Conservation (phyloP, 2,113 vertebrate species). For the Mugil cephalus region DNA sequence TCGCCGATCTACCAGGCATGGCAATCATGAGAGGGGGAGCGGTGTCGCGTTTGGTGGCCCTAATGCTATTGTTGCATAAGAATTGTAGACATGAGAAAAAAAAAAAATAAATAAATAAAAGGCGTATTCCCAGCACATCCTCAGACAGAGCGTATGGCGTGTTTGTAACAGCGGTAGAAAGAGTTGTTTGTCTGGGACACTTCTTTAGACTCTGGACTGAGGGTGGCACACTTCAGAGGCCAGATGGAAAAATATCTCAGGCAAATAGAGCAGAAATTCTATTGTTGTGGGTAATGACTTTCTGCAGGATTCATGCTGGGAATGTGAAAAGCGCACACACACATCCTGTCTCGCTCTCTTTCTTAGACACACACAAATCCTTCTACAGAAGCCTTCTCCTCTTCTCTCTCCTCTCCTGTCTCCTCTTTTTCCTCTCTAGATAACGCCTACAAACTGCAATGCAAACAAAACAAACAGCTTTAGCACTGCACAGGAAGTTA, state of each 20-base stretch:
- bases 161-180: constrained; percentile 14
- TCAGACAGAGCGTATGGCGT: constrained; percentile 6
- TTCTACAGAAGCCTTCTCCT: constrained; percentile 14
- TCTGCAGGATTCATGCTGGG: constrained; percentile 65
- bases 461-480: constrained; percentile 22
- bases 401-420: not conserved
- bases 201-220: constrained; percentile 40
- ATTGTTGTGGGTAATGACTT: constrained; percentile 78
- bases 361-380: constrained; percentile 5
- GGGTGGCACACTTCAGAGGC: constrained; percentile 64
- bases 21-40: not conserved
- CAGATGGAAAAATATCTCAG: constrained; percentile 67
- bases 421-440: no score
- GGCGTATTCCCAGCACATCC: constrained; percentile 19
- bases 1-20: not conserved
- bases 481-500: constrained; percentile 5
- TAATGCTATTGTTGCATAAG: not conserved
- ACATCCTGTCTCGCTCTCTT: no score
- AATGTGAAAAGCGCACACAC: constrained; percentile 57
- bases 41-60: constrained; percentile 7
- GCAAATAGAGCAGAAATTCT: constrained; percentile 77
- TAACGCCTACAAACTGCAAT: constrained; percentile 31
- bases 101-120: no score
- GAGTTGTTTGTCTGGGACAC: constrained; percentile 42
- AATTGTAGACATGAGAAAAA: constrained; percentile 6